A percentile compares a stretch with the other conserved stretches of the same genome.
These are phyloP conservation scores for Epizoanthus fatuus DNA, from an alignment of 92 coral and sea anemone species.

Conservation along the genomic window DNA sequence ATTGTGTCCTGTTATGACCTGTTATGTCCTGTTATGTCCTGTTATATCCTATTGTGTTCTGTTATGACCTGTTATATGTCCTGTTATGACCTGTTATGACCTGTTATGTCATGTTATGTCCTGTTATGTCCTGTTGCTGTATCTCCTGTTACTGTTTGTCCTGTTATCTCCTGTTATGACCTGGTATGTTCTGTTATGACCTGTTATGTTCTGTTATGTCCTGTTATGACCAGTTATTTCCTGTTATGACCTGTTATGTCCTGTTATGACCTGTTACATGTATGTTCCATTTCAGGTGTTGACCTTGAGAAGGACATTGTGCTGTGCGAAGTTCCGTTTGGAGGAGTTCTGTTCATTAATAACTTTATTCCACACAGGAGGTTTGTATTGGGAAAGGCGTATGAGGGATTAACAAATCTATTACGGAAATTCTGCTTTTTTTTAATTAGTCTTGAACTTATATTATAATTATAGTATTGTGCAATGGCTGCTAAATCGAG, in stretches of 20 bases:
- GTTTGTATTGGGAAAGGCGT: constrained; percentile 32
- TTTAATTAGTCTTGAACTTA: no score
- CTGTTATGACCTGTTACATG: background rate
- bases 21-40: no score
- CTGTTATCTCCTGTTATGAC: background rate
- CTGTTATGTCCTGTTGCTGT: no score
- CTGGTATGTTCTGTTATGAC: background rate
- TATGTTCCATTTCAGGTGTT: constrained; percentile 52
- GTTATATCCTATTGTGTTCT: no score
- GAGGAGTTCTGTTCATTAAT: constrained; percentile 86
- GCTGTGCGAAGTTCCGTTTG: constrained; percentile 90
- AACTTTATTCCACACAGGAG: constrained; percentile 88
- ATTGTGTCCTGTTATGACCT: background rate
- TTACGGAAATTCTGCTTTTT: no score
- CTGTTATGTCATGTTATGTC: no score
- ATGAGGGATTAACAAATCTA: no score
- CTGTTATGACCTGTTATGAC: background rate
- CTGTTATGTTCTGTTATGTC: background rate
- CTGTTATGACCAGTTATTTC: no score
- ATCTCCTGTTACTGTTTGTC: background rate
- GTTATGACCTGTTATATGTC: background rate
- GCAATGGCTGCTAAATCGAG: no score
- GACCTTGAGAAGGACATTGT: constrained; percentile 80
- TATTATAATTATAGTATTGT: no score
- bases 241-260: background rate